Percentiles rank a stretch among this genome's conserved stretches.
Evolutionary conservation across 1,140 invertebrate genomes (phyloP).

Genomic region (Pogonomyrmex barbatus): DNA sequence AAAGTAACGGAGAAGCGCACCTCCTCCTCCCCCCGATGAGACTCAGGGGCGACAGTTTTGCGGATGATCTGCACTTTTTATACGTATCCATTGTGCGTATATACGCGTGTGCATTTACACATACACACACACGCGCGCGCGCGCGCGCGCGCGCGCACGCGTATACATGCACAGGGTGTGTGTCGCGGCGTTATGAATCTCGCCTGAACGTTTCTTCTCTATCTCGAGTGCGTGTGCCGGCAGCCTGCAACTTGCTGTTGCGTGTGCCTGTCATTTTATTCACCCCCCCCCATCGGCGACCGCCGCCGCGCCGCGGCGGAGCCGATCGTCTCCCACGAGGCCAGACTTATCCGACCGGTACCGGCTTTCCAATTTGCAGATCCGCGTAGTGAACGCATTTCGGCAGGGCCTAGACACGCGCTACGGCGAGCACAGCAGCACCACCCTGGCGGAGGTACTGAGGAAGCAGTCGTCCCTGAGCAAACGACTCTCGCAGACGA

Average conservation of each 20-base stretch:
- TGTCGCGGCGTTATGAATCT: constrained; percentile 49
- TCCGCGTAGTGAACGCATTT: constrained; percentile 99
- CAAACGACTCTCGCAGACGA: constrained; percentile 95
- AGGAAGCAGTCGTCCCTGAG: constrained; percentile 96
- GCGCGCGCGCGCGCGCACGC: not conserved
- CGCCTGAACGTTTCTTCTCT: constrained; percentile 54
- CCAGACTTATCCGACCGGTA: constrained; percentile 58
- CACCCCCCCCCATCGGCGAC: constrained; percentile 22
- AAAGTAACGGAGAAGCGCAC: not conserved
- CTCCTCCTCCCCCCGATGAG: not conserved
- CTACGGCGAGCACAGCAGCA: constrained; percentile 95
- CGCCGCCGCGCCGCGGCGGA: not conserved
- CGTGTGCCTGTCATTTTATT: constrained; percentile 50
- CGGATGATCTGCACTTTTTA: constrained; percentile 3
- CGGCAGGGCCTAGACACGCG: constrained; percentile 98
- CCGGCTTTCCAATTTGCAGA: constrained; percentile 89
- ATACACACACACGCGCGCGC: not conserved
- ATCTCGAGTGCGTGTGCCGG: constrained; percentile 56
- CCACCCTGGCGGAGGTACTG: constrained; percentile 94
- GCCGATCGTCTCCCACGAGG: constrained; percentile 27
- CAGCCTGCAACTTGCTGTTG: constrained; percentile 61
- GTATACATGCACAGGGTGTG: constrained; percentile 30
- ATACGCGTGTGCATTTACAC: not conserved
- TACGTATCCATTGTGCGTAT: constrained; percentile 15
- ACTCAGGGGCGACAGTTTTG: constrained; percentile 13